A percentile compares a stretch with the other conserved stretches of the same genome.
Conservation (phyloP, 1,140 invertebrate species). For the Laupala kohalensis region DNA sequence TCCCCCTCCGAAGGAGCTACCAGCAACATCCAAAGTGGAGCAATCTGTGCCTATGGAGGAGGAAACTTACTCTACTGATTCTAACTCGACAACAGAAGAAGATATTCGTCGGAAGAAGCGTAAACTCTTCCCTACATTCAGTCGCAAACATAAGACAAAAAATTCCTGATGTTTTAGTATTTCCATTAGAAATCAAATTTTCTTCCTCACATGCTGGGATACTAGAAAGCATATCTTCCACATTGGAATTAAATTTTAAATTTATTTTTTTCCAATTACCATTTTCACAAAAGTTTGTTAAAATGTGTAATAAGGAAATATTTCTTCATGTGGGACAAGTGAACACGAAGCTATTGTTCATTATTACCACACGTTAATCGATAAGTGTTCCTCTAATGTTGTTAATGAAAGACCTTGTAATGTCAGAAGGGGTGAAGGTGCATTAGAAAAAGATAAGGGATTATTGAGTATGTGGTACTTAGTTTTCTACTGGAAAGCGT, state of each 20-base stretch:
- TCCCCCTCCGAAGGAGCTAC: background rate
- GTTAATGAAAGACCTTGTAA: too few species aligned
- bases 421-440: too few species aligned
- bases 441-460: background rate
- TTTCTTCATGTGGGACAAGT: background rate
- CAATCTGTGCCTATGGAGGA: constrained; percentile 2
- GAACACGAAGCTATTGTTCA: too few species aligned
- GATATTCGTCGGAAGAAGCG: constrained; percentile 32
- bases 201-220: background rate
- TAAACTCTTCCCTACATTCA: constrained; percentile 27
- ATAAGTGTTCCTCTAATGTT: too few species aligned
- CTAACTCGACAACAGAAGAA: constrained; percentile 33
- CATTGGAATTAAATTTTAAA: background rate
- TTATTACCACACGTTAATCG: too few species aligned
- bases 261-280: background rate
- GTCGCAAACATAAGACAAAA: constrained; percentile 10
- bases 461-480: background rate
- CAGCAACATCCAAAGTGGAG: background rate
- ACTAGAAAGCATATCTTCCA: background rate
- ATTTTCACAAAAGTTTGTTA: background rate
- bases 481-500: background rate
- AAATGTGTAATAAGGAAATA: background rate
- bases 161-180: constrained; percentile 7
- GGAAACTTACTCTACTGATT: constrained; percentile 36
- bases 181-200: background rate